Evolutionary conservation across 2,797 vertebrate genomes (phyloP), one percentile per base, ranked within the genome.

Genomic region (Perdix hodgsoniae): DNA sequence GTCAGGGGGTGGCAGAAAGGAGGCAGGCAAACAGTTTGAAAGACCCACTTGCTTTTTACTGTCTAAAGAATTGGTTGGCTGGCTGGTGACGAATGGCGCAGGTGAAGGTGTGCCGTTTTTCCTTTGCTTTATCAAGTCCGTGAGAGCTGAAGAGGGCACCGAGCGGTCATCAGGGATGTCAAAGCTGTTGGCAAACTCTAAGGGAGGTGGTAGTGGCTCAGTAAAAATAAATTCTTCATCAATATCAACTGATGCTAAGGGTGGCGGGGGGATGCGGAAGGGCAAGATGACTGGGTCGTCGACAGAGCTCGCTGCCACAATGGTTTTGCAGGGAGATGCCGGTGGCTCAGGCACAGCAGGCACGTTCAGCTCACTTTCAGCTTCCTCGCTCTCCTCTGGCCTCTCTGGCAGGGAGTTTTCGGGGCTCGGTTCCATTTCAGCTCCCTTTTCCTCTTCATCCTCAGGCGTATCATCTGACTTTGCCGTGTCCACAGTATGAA

Each of bases 141-240:
- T 86, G 64, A 98, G 98, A 29, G 98, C 97, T 0, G 97, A 92
- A 24, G 95, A 86, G 0, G 98, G 92, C 23, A 96, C 97, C 0
- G 97, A 96, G 27, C 98, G 98, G 83, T 99, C 99, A 0, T 99
- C 99, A 0, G 99, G 98, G 81, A 99, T 98, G 96, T 99, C 99
- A 70, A 99, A 99, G 95, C 99, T 99, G 96, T 99, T 99, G 57
- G 99, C 99, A 21, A 99, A 99, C 96, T 99, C 99, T 86, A 99
- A 97, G 6, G 99, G 99, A 23, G 99, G 99, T 6, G 99, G 99
- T 45, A 99, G 97, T 7, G 99, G 99, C 95, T 99, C 99, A 7
- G 98, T 97, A 90, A 99, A 99, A 47, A 99, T 98, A 93, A 99
- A 99, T n/a, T 99, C 99, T 88, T 99, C 99, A 23, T 99, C 99